Conservation (phyloP, 2,113 vertebrate genomes). For the Misgurnus mizolepis region DNA sequence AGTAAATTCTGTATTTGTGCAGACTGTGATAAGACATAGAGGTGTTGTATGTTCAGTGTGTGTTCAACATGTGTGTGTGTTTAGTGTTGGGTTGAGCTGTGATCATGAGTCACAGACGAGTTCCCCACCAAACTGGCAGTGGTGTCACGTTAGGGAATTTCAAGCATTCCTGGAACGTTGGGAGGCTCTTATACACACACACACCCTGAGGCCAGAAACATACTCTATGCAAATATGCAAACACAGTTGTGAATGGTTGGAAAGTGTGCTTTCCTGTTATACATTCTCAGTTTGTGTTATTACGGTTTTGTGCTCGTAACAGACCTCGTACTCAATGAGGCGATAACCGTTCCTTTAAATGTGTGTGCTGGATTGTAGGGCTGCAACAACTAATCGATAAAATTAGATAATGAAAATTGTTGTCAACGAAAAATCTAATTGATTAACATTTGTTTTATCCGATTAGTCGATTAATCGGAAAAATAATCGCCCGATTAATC, state of each 20-base stretch:
- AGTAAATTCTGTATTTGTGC: conserved; percentile 8
- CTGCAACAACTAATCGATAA: too few relatives aligned
- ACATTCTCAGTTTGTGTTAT: too few relatives aligned
- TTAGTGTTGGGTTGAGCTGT: not conserved
- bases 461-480: too few relatives aligned
- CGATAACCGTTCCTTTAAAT: too few relatives aligned
- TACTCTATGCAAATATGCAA: not conserved
- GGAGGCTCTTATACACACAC: not conserved
- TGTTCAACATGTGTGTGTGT: conserved; percentile 1
- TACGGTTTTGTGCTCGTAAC: too few relatives aligned
- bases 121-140: conserved; percentile 50
- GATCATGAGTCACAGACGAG: conserved; percentile 54
- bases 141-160: conserved; percentile 44
- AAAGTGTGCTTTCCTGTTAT: not conserved
- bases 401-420: too few relatives aligned
- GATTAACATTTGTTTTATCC: too few relatives aligned
- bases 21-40: not conserved
- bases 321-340: too few relatives aligned
- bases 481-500: too few relatives aligned
- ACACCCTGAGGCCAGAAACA: not conserved
- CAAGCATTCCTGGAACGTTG: conserved; percentile 45
- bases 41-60: conserved; percentile 24
- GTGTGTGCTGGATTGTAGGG: too few relatives aligned
- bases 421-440: too few relatives aligned
- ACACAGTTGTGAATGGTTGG: not conserved